Evolutionary conservation across 2,888 invertebrate species (phyloP).

Genomic region (Drosophila acutilabella): DNA sequence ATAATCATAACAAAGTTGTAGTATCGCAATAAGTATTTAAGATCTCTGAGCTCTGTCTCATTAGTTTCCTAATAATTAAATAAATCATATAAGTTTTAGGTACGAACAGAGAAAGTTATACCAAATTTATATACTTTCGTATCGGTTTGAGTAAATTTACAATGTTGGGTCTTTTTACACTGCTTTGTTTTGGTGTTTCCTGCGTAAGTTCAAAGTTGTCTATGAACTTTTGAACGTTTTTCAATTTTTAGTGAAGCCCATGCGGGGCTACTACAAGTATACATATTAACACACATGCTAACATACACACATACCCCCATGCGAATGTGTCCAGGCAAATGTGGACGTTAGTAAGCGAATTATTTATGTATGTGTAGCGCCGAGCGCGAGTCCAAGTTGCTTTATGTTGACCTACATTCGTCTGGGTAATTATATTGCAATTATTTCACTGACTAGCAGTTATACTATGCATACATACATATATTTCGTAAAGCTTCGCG

Average conservation of each 20-base stretch:
- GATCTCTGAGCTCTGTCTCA: too few relatives aligned
- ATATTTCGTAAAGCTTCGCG: constrained; percentile 24
- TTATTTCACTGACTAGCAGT: constrained; percentile 37
- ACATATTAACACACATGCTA: background rate
- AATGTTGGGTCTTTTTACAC: too few relatives aligned
- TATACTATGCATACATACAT: background rate
- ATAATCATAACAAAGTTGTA: too few relatives aligned
- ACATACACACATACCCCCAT: background rate
- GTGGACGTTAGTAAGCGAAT: constrained; percentile 38
- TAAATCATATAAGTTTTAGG: too few relatives aligned
- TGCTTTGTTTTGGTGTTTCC: too few relatives aligned
- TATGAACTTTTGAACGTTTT: background rate
- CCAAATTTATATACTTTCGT: too few relatives aligned
- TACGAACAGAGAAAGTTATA: too few relatives aligned
- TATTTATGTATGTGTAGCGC: constrained; percentile 27
- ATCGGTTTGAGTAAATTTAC: too few relatives aligned
- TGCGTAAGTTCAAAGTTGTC: too few relatives aligned
- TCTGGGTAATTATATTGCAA: constrained; percentile 63
- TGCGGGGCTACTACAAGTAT: background rate
- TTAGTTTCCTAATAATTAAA: too few relatives aligned
- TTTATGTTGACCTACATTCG: constrained; percentile 62
- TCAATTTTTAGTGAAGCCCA: constrained; percentile 10
- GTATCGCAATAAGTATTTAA: too few relatives aligned
- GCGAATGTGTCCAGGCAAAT: constrained; percentile 24
- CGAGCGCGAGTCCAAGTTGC: constrained; percentile 32